These are phyloP conservation scores for Nymphicus hollandicus DNA, from an alignment of 2,113 vertebrate genomes.

Conservation along the genomic window DNA sequence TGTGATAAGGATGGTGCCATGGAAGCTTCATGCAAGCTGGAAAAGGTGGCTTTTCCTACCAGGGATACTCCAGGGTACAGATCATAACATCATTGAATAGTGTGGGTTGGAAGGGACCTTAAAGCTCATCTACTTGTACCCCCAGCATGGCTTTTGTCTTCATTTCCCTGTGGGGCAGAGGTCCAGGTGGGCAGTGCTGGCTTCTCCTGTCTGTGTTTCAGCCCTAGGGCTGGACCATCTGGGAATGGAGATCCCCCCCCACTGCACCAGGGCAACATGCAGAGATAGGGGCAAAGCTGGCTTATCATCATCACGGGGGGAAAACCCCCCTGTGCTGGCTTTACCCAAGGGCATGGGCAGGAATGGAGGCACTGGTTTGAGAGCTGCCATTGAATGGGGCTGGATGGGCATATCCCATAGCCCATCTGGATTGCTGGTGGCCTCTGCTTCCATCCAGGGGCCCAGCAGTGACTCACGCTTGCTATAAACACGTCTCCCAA, in stretches of 20 bases:
- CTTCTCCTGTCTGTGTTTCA: not conserved
- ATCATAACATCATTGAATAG: not conserved
- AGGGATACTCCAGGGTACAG: not conserved
- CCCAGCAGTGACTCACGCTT: not conserved
- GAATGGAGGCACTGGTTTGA: not conserved
- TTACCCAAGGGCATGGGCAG: not conserved
- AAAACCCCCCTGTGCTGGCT: not conserved
- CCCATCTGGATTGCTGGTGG: fast-evolving
- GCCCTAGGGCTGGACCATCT: not conserved
- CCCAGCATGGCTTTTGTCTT: not conserved
- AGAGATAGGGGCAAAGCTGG: not conserved
- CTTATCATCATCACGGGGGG: not conserved
- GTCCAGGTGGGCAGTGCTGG: not conserved
- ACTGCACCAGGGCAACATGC: fast-evolving
- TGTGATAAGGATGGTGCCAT: not conserved
- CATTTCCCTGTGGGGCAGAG: not conserved
- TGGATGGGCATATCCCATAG: not conserved
- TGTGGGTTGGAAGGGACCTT: not conserved
- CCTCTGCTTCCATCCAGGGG: not conserved
- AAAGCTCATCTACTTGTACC: not conserved
- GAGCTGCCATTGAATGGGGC: not conserved
- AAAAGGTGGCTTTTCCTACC: not conserved
- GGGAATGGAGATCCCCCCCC: not conserved
- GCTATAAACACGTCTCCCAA: not conserved
- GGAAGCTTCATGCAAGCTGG: not conserved